These are phyloP conservation scores for Fragum whitleyi DNA, from an alignment of 2,888 invertebrate genomes.

Conservation along the genomic window DNA sequence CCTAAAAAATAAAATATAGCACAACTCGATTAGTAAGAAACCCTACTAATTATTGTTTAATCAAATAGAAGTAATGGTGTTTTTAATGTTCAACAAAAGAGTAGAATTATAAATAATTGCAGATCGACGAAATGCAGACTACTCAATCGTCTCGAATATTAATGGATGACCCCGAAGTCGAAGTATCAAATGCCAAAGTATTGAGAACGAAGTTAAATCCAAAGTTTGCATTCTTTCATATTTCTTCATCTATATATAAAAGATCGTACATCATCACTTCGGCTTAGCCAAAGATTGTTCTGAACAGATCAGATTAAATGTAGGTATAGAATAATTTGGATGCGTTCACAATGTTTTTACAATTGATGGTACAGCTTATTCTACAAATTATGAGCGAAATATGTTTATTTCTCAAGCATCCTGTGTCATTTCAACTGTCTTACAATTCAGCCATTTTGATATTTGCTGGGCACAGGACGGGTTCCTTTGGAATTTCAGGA, in stretches of 20 bases:
- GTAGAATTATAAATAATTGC: not conserved
- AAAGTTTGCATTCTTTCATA: not conserved
- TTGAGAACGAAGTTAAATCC: not conserved
- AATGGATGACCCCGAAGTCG: not conserved
- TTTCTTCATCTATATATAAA: not conserved
- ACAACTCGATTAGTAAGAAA: slow-evolving; percentile 19
- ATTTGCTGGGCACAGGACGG: not conserved
- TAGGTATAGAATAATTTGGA: not conserved
- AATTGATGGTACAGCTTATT: not conserved
- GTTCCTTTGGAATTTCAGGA: not conserved
- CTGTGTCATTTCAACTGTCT: too few species aligned
- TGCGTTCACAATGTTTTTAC: not conserved
- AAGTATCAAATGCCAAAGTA: slow-evolving; percentile 13
- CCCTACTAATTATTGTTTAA: not conserved
- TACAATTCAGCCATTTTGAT: too few species aligned
- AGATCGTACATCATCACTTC: not conserved
- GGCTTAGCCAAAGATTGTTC: not conserved
- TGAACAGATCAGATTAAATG: not conserved
- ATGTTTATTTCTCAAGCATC: not conserved
- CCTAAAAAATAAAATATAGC: not conserved
- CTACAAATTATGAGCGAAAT: not conserved
- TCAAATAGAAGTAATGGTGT: slow-evolving; percentile 18
- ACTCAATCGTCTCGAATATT: slow-evolving; percentile 2
- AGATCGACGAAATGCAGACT: not conserved
- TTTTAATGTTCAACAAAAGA: slow-evolving; percentile 1